phyloP scores from a whole-genome alignment of 2,113 vertebrate genomes.

The Pantherophis guttatus region DNA sequence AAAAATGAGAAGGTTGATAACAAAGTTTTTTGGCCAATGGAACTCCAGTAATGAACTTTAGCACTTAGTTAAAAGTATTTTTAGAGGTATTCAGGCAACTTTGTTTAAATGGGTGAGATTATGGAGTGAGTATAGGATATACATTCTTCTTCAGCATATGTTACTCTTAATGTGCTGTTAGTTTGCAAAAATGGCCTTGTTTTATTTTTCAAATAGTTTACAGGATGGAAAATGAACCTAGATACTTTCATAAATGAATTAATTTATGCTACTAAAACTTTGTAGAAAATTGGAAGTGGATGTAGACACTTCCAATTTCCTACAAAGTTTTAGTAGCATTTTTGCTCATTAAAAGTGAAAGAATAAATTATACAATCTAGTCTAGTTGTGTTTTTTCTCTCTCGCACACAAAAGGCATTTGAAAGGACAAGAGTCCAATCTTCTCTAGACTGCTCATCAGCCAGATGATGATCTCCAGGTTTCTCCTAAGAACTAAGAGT shows the following conservation, averaged over 20 bases:
- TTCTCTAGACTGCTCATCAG: not conserved
- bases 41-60: not conserved
- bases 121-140: not conserved
- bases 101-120: not conserved
- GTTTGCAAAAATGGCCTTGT: not conserved
- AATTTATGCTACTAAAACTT: too few relatives aligned
- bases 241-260: not conserved
- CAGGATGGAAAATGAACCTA: not conserved
- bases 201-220: not conserved
- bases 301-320: not conserved
- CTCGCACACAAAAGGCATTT: not conserved
- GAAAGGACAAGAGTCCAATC: not conserved
- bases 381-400: not conserved
- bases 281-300: not conserved
- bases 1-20: not conserved
- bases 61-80: not conserved
- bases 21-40: not conserved
- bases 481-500: slow-evolving; percentile 6
- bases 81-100: not conserved
- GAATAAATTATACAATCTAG: not conserved
- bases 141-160: not conserved
- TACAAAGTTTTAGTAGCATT: not conserved
- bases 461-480: not conserved
- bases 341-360: too few relatives aligned
- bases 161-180: not conserved